Conservation (phyloP, 1,140 invertebrate genomes). For the Meloidogyne floridensis region DNA sequence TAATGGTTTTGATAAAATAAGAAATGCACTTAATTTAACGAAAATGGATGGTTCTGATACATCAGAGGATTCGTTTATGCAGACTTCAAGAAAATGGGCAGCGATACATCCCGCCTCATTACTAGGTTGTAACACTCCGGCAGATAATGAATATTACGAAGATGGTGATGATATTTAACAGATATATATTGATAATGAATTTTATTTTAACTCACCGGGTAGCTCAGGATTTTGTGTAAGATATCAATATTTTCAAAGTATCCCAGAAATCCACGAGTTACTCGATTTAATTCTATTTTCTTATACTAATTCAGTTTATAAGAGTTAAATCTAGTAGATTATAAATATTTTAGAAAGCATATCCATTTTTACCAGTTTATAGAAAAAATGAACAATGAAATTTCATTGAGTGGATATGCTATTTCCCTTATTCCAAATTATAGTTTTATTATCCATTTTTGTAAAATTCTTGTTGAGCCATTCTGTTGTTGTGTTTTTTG, state of each 20-base stretch:
- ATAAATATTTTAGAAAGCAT: too few relatives aligned
- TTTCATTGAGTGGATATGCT: neutral
- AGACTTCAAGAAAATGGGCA: neutral
- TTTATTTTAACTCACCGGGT: too few relatives aligned
- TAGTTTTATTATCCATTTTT: conserved; percentile 4
- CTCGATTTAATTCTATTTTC: too few relatives aligned
- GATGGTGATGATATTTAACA: neutral
- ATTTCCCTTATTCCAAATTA: neutral
- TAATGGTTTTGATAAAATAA: conserved; percentile 7
- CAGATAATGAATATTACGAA: neutral
- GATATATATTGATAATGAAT: too few relatives aligned
- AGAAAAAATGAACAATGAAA: too few relatives aligned
- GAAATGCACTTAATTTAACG: neutral
- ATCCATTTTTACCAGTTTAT: too few relatives aligned
- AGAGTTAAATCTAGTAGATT: too few relatives aligned
- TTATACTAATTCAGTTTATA: too few relatives aligned
- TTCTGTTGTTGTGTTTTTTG: neutral
- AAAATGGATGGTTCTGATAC: neutral
- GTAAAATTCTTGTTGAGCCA: neutral
- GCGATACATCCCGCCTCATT: neutral
- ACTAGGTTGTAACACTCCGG: neutral
- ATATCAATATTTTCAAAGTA: too few relatives aligned
- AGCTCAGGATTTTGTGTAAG: too few relatives aligned
- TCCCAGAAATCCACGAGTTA: too few relatives aligned
- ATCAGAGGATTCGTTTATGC: neutral